Base-by-base conservation (phyloP, 2,113 vertebrate genomes). In the Beaufortia kweichowensis region DNA sequence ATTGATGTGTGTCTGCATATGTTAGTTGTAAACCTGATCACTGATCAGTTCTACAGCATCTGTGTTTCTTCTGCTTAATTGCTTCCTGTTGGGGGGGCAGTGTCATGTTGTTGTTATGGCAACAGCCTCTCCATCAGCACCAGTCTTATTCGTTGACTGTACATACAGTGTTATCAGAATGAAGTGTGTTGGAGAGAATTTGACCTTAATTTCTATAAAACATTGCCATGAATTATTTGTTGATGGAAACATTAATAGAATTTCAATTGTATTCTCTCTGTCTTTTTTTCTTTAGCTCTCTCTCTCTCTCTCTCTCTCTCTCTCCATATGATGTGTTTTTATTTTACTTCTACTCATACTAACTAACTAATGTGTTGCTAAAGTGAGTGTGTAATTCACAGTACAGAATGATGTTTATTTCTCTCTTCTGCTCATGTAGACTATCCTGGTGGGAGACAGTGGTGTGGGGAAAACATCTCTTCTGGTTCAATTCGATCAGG, bases 401-500 rank as follows among this genome's bases (percentile, higher is more conserved):
- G n/a, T n/a, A n/a, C n/a, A n/a, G n/a, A n/a, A n/a, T n/a, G n/a
- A n/a, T n/a, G n/a, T n/a, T 2, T 15, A 14, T 61, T 3, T 33
- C 7, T 1, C 26, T 83, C 3, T 43, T 50, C 43, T 64, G 53
- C 66, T 81, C 74, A 3, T n/a, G 26, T 90, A 98, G 95, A 97
- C 93, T 0, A 95, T 97, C 89, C 91, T 96, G 79, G 93, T 96
- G 1, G 95, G 95, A 24, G 95, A 97, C 92, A 95, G 95, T 0
- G 94, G 95, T 0, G 95, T 96, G 85, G 94, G 95, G 39, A 96
- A 96, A 88, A 97, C 95, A 0, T 97, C 95, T 57, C 90, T 96
- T 71, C 90, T 96, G 85, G 96, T 95, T 41, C 95, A 96, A 88
- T 95, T 93, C 74, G 93, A 96, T 86, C 95, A 95, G 91, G 95